Base-by-base conservation (phyloP, 2,888 invertebrate genomes). In the Phlogophora meticulosa region DNA sequence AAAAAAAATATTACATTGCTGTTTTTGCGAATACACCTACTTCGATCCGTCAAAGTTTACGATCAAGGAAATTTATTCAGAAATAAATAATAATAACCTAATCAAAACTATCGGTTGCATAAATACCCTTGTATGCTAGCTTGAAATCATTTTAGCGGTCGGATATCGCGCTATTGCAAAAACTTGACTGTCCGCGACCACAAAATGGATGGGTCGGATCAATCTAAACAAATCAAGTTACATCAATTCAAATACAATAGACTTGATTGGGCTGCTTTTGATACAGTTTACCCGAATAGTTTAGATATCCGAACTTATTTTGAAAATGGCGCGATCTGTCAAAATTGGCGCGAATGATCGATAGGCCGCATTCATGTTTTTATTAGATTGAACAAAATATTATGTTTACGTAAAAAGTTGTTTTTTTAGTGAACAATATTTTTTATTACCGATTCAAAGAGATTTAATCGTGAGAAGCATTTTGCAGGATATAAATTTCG, bases 161-260 rank as follows among this genome's bases (percentile, higher is more conserved):
- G 28, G 28, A 2, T 28, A 4, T 28, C 5, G 28, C 4, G 28
- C 5, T 4, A 28, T 5, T 4, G 5, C 46, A 82, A 80, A 80
- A 77, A 74, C 51, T 43, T 58, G 83, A 77, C 81, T 86, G 86
- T 84, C 82, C 85, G 69, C 77, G 62, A 71, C 81, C 84, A 84
- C 86, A 88, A 90, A 91, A 94, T 92, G 88, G 91, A 93, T 93
- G 86, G 87, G 82, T 74, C 68, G 76, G 76, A 92, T 92, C 91
- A 88, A 92, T 92, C 92, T 90, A 93, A 92, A 92, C 91, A 91
- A 90, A 91, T 90, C 87, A 82, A 88, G 81, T 87, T 82, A 87
- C 78, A 79, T 84, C 80, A 64, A 85, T 85, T 81, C 74, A 76
- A 68, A 80, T 84, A 94, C 94, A 94, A 94, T 93, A 73, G 83